These are phyloP conservation scores for Meiosimyza platycephala DNA, from an alignment of 2,888 invertebrate genomes.

Conservation along the genomic window DNA sequence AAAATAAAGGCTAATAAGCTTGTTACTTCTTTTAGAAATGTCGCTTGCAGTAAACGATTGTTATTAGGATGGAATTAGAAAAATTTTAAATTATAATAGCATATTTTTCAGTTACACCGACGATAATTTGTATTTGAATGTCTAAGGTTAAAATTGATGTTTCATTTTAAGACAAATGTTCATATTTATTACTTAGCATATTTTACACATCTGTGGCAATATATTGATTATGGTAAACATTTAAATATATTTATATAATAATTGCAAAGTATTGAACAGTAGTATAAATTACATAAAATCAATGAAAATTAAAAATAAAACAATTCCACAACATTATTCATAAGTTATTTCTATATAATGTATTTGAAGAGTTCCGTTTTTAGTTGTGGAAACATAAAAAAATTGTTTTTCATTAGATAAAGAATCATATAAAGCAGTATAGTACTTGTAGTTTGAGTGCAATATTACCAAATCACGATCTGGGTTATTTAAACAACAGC, in stretches of 20 bases:
- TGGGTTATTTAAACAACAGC: background rate
- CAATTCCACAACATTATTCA: background rate
- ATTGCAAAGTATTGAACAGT: constrained; percentile 2
- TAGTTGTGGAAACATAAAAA: too few relatives aligned
- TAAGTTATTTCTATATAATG: background rate
- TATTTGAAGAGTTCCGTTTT: too few relatives aligned
- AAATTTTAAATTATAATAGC: too few relatives aligned
- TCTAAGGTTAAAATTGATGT: too few relatives aligned
- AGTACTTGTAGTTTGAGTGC: constrained; percentile 11
- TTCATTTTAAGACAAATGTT: too few relatives aligned
- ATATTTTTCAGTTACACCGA: too few relatives aligned
- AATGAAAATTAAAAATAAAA: background rate
- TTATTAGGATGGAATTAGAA: too few relatives aligned
- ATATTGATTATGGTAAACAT: background rate
- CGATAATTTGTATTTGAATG: too few relatives aligned
- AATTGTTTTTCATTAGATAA: background rate
- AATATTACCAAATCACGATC: background rate
- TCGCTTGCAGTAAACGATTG: too few relatives aligned
- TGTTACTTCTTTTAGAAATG: too few relatives aligned
- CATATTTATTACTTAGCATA: too few relatives aligned
- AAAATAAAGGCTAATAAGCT: too few relatives aligned
- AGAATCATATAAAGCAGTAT: background rate
- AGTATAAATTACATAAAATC: constrained; percentile 8
- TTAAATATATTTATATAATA: constrained; percentile 7
- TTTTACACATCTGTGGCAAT: constrained; percentile 6